These are phyloP conservation scores for Drosophila triauraria DNA, from an alignment of 1,140 invertebrate species.

Conservation along the genomic window DNA sequence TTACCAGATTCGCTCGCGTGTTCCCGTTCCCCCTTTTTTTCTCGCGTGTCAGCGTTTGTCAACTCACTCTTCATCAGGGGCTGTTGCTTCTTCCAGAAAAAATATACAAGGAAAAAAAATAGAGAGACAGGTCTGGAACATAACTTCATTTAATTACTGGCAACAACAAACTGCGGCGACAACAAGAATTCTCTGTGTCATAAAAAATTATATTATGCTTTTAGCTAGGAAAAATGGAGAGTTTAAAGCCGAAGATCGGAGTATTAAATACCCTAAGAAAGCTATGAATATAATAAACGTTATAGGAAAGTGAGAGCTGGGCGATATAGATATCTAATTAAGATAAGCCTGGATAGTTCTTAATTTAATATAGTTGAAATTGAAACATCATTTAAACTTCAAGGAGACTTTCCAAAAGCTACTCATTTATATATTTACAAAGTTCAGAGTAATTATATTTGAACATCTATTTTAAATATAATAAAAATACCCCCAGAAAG, in stretches of 20 bases:
- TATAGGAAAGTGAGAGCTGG: too few relatives aligned
- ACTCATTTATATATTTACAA: not conserved
- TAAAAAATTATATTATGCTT: constrained; percentile 73
- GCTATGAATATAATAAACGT: not conserved
- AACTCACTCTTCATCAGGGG: constrained; percentile 33
- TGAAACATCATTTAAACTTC: not conserved
- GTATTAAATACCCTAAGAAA: not conserved
- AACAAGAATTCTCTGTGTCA: constrained; percentile 71
- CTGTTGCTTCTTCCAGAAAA: constrained; percentile 24
- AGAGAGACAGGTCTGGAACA: constrained; percentile 54
- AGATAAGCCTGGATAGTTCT: accelerated
- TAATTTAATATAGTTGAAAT: not conserved
- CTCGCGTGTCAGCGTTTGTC: constrained; percentile 73
- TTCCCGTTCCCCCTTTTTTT: not conserved
- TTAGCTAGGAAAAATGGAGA: constrained; percentile 9
- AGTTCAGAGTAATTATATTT: too few relatives aligned
- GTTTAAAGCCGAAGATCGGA: not conserved
- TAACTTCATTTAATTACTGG: constrained; percentile 78
- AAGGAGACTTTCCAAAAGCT: accelerated
- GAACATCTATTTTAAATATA: too few relatives aligned
- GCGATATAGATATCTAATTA: not conserved
- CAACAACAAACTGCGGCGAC: constrained; percentile 62
- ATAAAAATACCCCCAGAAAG: not conserved
- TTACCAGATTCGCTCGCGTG: constrained; percentile 43
- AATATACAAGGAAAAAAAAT: constrained; percentile 16